Percentiles rank a stretch among this genome's conserved stretches.
phyloP scores from a whole-genome alignment of 2,797 vertebrate species.

The Thalassophryne amazonica region DNA sequence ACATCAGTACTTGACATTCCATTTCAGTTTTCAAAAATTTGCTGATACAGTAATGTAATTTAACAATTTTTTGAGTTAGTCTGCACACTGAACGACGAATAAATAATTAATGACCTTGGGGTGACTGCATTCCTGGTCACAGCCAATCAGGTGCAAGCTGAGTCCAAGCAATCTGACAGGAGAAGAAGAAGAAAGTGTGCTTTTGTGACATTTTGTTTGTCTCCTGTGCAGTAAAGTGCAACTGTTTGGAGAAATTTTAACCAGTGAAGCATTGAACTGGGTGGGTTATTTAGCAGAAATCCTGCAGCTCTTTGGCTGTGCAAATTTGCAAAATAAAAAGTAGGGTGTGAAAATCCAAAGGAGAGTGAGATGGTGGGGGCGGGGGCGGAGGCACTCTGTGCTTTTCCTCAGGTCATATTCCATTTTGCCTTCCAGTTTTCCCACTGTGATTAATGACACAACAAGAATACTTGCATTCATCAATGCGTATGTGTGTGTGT shows the following conservation, averaged over 20 bases:
- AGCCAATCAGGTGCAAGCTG: conserved; percentile 30
- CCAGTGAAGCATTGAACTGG: conserved; percentile 40
- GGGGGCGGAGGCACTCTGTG: too few species aligned
- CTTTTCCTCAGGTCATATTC: conserved; percentile 48
- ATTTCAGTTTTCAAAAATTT: too few species aligned
- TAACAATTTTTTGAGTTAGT: too few species aligned
- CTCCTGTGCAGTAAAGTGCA: conserved; percentile 43
- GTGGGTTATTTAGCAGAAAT: conserved; percentile 62
- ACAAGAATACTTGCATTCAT: conserved; percentile 42
- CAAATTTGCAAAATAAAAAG: conserved; percentile 37
- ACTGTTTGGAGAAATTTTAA: conserved; percentile 42
- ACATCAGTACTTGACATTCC: too few species aligned
- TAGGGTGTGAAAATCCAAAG: conserved; percentile 5
- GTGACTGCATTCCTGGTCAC: too few species aligned
- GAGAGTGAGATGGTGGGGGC: too few species aligned
- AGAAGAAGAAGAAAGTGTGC: conserved; percentile 11
- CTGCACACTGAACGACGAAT: too few species aligned
- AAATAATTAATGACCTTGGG: too few species aligned
- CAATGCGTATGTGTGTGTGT: conserved; percentile 33
- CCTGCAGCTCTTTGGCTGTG: conserved; percentile 46
- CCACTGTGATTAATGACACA: conserved; percentile 65
- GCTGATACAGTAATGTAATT: too few species aligned
- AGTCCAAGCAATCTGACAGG: conserved; percentile 15
- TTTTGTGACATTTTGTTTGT: conserved; percentile 45
- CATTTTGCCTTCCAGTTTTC: conserved; percentile 38